Conservation (phyloP, 2,888 invertebrate genomes). For the Rhingia rostrata region DNA sequence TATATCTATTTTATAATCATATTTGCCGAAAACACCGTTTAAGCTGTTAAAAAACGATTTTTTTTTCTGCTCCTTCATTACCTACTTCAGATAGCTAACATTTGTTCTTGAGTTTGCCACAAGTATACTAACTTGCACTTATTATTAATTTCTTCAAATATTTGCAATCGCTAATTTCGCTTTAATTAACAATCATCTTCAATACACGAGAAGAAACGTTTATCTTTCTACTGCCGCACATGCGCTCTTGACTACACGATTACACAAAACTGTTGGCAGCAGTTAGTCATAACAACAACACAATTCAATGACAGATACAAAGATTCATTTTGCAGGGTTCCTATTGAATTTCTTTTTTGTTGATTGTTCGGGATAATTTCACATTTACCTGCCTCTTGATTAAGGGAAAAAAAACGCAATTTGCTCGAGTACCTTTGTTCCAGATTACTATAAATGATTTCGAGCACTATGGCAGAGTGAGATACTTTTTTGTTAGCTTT, state of each 20-base stretch:
- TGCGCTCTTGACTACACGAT: neutral
- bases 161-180: neutral
- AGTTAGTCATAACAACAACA: no score
- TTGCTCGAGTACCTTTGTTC: slow-evolving; percentile 16
- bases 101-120: neutral
- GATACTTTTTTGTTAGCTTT: neutral
- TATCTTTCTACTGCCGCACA: neutral
- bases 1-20: no score
- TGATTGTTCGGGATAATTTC: neutral
- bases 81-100: neutral
- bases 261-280: neutral
- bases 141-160: neutral
- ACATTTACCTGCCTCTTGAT: neutral
- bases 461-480: neutral
- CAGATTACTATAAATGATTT: slow-evolving; percentile 16
- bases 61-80: no score
- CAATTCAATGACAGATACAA: neutral
- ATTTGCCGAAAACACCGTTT: no score
- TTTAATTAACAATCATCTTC: neutral
- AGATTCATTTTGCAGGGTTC: neutral
- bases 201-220: neutral
- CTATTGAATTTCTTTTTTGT: neutral
- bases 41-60: no score
- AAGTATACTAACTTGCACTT: neutral
- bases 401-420: neutral